Conservation (phyloP, 2,113 vertebrate genomes). For the Chiloscyllium plagiosum region DNA sequence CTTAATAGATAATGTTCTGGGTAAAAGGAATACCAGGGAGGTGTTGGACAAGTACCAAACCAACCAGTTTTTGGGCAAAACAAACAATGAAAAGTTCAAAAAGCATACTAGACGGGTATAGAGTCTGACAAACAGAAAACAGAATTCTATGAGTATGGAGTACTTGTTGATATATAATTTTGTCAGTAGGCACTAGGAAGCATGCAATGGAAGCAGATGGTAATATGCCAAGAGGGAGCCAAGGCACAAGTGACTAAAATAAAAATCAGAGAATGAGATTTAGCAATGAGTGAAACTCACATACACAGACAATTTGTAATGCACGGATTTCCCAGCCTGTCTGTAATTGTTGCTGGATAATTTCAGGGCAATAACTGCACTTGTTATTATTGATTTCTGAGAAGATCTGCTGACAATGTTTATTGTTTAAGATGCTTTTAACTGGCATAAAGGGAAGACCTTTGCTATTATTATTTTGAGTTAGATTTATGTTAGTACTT, state of each 20-base stretch:
- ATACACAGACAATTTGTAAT: neutral
- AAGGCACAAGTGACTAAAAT: neutral
- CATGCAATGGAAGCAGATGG: neutral
- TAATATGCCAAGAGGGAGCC: neutral
- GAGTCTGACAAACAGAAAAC: neutral
- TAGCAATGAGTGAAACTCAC: neutral
- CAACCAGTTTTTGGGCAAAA: neutral
- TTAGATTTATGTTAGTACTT: neutral
- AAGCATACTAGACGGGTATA: neutral
- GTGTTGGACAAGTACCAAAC: neutral
- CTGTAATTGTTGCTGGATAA: neutral
- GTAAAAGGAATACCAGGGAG: neutral
- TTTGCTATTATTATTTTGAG: neutral
- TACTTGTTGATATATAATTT: neutral
- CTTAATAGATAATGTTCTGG: neutral
- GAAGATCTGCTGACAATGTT: neutral
- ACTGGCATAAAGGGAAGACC: neutral
- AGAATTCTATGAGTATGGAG: neutral
- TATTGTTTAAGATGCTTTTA: neutral
- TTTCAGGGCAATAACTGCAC: neutral
- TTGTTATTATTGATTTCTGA: neutral
- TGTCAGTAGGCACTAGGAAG: neutral
- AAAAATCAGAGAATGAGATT: neutral
- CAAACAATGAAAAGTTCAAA: neutral
- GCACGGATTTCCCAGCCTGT: neutral